Base-by-base conservation (phyloP, 2,888 invertebrate genomes). In the Sinotaia quadrata region DNA sequence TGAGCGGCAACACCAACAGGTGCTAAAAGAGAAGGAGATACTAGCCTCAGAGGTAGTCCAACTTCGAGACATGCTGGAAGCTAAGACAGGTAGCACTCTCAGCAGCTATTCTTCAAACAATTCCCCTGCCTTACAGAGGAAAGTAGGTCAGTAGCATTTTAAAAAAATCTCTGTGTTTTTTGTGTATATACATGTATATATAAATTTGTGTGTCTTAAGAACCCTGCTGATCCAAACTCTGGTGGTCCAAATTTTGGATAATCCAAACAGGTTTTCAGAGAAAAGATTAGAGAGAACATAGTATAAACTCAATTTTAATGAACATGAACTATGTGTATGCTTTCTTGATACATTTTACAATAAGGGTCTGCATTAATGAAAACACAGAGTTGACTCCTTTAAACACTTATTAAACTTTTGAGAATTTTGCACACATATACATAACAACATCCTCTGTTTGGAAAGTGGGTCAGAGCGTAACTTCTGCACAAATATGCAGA, bases 21-120 rank as follows among this genome's bases (percentile, higher is more conserved):
- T 84, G 51, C 75, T 76, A n/a, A 76, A 74, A 54, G 86, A 86
- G 72, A 85, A 84, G 63, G 85, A 87, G 60, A 81, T 80, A 57
- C 70, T 87, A 60, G 80, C 80, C 8, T 77, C 76, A 10, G 84
- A 86, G 73, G 78, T 87, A 7, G 79, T 79, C 47, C 78, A 77
- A 57, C 67, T 86, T 33, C 71, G 76, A 33, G 80, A 83, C 33
- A 78, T 81, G 33, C 56, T 84, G 34, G 56, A 65, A 18, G 36
- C 51, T n/a, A 36, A 33, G 4, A 44, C 65, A 58, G 44, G 63
- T 37, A n/a, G 56, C 56, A 24, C 65, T 44, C 62, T 84, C 7
- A 81, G 78, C 69, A 80, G 76, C 63, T 85, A 81, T 71, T 74
- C 80, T 57, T 82, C 84, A 8, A 82, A 85, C 67, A 82, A 81